Percentiles rank a stretch among this genome's conserved stretches.
These are phyloP conservation scores for Aratinga solstitialis DNA, from an alignment of 2,797 vertebrate genomes.

Conservation along the genomic window DNA sequence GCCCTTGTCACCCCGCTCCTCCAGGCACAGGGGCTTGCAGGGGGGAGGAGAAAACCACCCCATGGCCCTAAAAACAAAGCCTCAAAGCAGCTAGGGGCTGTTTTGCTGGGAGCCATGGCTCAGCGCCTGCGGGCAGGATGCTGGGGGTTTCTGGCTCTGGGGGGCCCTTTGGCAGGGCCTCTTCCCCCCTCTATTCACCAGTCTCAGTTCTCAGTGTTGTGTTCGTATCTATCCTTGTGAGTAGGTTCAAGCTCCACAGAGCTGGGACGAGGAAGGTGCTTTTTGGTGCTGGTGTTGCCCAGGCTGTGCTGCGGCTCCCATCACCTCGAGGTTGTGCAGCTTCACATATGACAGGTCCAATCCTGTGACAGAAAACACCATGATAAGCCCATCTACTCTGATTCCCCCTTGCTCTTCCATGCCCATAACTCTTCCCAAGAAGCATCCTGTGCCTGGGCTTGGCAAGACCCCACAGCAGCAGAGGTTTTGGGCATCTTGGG, in stretches of 20 bases:
- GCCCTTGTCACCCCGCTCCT: not conserved
- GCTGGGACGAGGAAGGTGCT: not conserved
- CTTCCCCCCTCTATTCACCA: not conserved
- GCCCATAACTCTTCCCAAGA: not conserved
- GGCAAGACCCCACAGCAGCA: not conserved
- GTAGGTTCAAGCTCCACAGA: not conserved
- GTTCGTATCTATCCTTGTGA: not conserved
- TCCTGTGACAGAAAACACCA: not conserved
- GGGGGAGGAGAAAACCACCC: not conserved
- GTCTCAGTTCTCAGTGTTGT: accelerated
- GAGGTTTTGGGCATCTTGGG: accelerated
- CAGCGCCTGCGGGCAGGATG: not conserved
- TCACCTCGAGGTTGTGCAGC: accelerated
- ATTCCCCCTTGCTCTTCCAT: not conserved
- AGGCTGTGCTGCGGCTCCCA: not conserved
- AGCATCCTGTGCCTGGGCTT: accelerated
- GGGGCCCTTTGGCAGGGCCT: not conserved
- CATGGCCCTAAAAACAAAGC: not conserved
- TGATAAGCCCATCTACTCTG: accelerated
- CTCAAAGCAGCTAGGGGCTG: not conserved
- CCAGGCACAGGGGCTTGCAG: not conserved
- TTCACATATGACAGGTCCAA: accelerated
- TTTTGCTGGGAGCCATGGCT: not conserved
- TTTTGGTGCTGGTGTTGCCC: accelerated
- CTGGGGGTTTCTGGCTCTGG: accelerated